Base-by-base conservation (phyloP, 1,140 invertebrate species). In the Pseudomyrmex concolor region DNA sequence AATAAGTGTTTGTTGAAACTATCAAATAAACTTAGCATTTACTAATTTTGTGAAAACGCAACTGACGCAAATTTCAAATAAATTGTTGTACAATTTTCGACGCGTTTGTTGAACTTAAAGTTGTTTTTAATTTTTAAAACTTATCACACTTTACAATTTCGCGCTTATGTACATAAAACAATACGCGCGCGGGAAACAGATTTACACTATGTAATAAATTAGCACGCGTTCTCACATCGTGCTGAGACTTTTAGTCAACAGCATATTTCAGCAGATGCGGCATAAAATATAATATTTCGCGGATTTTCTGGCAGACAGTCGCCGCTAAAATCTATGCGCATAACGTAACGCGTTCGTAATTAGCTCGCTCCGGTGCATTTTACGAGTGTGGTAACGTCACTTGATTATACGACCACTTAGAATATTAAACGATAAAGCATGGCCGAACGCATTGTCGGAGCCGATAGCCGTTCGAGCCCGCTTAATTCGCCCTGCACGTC, bases 391-490 rank as follows among this genome's bases (percentile, higher is more conserved):
- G 78, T 87, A 88, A 74, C 86, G 86, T 89, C 84, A 89, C 87
- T 90, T 86, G 68, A 87, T 91, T 90, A 88, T 83, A 89, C 78
- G 83, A 76, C 78, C 89, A 91, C 89, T 89, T 86, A 86, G 89
- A 89, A 92, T 92, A 92, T 91, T 92, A 91, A 92, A 91, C 91
- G 89, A 91, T 91, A 91, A 92, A 92, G 89, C 86, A 89, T 84
- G 54, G 76, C 74, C 81, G 77, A 82, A 85, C 57, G 54, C 34
- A 78, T 77, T 82, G 76, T 60, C 76, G 54, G 22, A 43, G 5
- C 85, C 68, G 62, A 81, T 86, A 85, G 55, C 76, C 63, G 76
- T 63, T 66, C 71, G 34, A 19, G 77, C n/a, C 66, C 78, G 67
- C 64, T 80, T 83, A 76, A 83, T 66, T 78, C 76, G 66, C 66